Evolutionary conservation across 1,140 invertebrate genomes (phyloP).

Genomic region (Tenebrio molitor): DNA sequence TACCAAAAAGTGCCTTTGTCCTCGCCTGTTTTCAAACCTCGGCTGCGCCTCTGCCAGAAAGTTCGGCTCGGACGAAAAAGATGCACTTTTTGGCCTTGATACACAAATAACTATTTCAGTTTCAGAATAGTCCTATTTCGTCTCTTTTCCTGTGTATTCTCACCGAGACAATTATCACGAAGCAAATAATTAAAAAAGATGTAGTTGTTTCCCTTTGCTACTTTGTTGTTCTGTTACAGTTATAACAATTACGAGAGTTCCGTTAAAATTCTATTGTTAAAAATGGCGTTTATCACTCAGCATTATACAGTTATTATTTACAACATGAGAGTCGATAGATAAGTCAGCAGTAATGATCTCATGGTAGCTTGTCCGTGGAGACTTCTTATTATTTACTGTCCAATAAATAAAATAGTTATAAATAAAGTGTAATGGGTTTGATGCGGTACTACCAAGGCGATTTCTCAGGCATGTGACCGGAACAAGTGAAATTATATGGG

Average conservation of each 20-base stretch:
- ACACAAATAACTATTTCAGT: too few relatives aligned
- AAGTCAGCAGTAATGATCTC: conserved; percentile 16
- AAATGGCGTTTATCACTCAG: neutral
- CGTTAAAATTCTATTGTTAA: conserved; percentile 4
- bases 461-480: conserved; percentile 3
- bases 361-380: conserved; percentile 8
- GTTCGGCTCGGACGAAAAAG: too few relatives aligned
- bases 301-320: conserved; percentile 19
- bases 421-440: conserved; percentile 8
- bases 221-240: neutral
- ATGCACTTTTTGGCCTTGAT: too few relatives aligned
- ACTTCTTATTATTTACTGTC: conserved; percentile 19
- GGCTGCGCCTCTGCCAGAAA: too few relatives aligned
- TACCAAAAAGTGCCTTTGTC: too few relatives aligned
- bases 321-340: conserved; percentile 18
- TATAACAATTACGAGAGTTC: neutral
- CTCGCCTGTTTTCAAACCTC: too few relatives aligned
- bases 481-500: conserved; percentile 26
- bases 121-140: too few relatives aligned
- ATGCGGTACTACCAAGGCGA: neutral
- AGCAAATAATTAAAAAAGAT: too few relatives aligned
- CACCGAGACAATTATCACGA: too few relatives aligned
- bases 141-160: too few relatives aligned
- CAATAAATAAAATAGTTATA: conserved; percentile 26
- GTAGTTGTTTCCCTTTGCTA: too few relatives aligned